Percentiles rank a stretch among this genome's conserved stretches.
Conservation (phyloP, 2,888 invertebrate genomes). For the Habrosyne pyritoides region DNA sequence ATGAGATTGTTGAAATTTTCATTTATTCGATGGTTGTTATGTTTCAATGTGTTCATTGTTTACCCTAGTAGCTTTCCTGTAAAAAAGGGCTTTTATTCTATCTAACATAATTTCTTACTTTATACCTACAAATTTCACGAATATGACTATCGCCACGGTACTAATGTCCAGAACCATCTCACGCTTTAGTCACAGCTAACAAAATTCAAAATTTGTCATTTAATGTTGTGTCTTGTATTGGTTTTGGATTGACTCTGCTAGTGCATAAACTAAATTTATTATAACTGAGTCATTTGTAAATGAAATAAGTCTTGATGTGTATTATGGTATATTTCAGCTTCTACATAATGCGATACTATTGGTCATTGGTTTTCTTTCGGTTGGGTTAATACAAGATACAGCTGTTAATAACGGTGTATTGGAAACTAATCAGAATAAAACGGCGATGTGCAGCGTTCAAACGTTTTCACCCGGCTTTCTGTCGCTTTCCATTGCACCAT, state of each 20-base stretch:
- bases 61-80: slow-evolving; percentile 15
- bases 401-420: slow-evolving; percentile 80
- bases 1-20: background rate
- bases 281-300: slow-evolving; percentile 35
- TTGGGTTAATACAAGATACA: slow-evolving; percentile 84
- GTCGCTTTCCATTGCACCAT: slow-evolving; percentile 83
- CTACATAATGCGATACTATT: slow-evolving; percentile 79
- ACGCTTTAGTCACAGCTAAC: slow-evolving; percentile 81
- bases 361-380: slow-evolving; percentile 83
- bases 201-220: slow-evolving; percentile 78
- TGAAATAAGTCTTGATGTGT: slow-evolving; percentile 65
- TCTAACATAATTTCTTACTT: slow-evolving; percentile 30
- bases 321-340: slow-evolving; percentile 83
- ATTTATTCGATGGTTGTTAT: background rate
- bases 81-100: slow-evolving; percentile 25
- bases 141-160: slow-evolving; percentile 46
- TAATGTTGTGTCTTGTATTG: slow-evolving; percentile 84
- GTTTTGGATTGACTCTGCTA: slow-evolving; percentile 72
- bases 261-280: slow-evolving; percentile 54
- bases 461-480: slow-evolving; percentile 74
- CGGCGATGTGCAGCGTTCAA: slow-evolving; percentile 65
- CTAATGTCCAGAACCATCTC: slow-evolving; percentile 76
- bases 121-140: slow-evolving; percentile 15
- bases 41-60: background rate
- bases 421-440: slow-evolving; percentile 78